Percentiles rank a stretch among this genome's conserved stretches.
Evolutionary conservation across 2,888 invertebrate genomes (phyloP).

Genomic region (Noctuana brunneofusca): DNA sequence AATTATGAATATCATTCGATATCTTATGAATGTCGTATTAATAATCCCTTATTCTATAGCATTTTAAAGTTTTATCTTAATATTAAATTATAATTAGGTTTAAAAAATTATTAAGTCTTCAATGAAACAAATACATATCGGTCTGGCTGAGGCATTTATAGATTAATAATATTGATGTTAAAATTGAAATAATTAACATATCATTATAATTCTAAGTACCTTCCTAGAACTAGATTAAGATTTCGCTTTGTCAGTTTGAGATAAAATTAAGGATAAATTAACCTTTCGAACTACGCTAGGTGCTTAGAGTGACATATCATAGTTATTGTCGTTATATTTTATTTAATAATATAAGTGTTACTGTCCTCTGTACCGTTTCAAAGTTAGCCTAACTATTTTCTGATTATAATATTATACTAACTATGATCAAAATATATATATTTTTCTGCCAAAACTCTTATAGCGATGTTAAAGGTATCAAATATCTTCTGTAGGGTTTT

Average conservation of each 20-base stretch:
- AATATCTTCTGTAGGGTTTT: slow-evolving; percentile 62
- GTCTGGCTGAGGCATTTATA: slow-evolving; percentile 82
- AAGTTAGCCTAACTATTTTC: slow-evolving; percentile 63
- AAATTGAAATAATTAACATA: slow-evolving; percentile 40
- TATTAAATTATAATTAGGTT: slow-evolving; percentile 56
- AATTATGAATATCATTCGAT: slow-evolving; percentile 50
- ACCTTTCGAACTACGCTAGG: slow-evolving; percentile 56
- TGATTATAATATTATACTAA: slow-evolving; percentile 50
- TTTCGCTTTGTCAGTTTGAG: slow-evolving; percentile 43
- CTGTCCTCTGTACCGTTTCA: slow-evolving; percentile 25
- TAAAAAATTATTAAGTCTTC: slow-evolving; percentile 62
- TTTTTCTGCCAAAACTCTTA: slow-evolving; percentile 63
- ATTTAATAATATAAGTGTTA: slow-evolving; percentile 40
- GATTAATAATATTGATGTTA: slow-evolving; percentile 69
- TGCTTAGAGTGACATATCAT: slow-evolving; percentile 74
- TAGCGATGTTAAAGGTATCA: slow-evolving; percentile 67
- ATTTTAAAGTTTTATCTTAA: slow-evolving; percentile 65
- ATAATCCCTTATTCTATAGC: slow-evolving; percentile 41
- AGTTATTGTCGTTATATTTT: slow-evolving; percentile 44
- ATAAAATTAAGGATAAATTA: slow-evolving; percentile 17
- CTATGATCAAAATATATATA: slow-evolving; percentile 47
- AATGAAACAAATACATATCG: slow-evolving; percentile 80
- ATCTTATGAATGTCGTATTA: slow-evolving; percentile 47
- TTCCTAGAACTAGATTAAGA: slow-evolving; percentile 47
- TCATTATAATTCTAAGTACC: slow-evolving; percentile 44